Evolutionary conservation across 1,140 invertebrate genomes (phyloP), one percentile per base, ranked within the genome.

Genomic region (Paralvinella palmiformis): DNA sequence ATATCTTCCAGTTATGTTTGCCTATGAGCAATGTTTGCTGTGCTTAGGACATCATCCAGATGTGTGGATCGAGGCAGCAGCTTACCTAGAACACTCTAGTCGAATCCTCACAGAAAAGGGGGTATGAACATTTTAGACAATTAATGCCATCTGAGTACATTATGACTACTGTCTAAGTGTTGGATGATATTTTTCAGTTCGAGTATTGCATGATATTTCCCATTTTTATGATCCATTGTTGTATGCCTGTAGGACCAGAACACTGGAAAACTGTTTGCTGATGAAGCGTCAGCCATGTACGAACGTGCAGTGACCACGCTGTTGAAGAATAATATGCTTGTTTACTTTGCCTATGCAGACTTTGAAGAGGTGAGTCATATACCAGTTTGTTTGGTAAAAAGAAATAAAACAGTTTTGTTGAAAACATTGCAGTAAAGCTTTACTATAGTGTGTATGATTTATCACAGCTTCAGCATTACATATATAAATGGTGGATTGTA

Each of bases 291-390:
- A 13, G 89, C 88, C 27, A 91, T 99, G 71, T 94, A 96, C 75
- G 96, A 99, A 77, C 83, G 95, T 55, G 93, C 93, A 0, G 92
- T 91, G 1, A 83, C 81, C 15, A 79, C 79, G 27, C 85, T 95
- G 1, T 85, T 99, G 48, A 91, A 90, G 44, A 90, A 91, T 70
- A 97, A 93, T 77, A 91, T 94, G 82, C 82, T 99, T 20, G 79
- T 99, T 4, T 95, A 98, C 77, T 99, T 99, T 83, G 94, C 96
- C 0, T 96, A 98, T 77, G 94, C 96, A 1, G 97, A 99, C 82
- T 99, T 98, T 76, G 96, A 99, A 83, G 96, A 99, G 83, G 82
- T 83, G 66, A 61, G 69, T 66, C 32, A 24, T 33, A 62, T 10
- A 20, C n/a, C n/a, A n/a, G n/a, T n/a, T n/a, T n/a, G n/a, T n/a